These are phyloP conservation scores for Theonella swinhoei DNA, from an alignment of 37 sponge, comb jelly and placozoan species.

Conservation along the genomic window DNA sequence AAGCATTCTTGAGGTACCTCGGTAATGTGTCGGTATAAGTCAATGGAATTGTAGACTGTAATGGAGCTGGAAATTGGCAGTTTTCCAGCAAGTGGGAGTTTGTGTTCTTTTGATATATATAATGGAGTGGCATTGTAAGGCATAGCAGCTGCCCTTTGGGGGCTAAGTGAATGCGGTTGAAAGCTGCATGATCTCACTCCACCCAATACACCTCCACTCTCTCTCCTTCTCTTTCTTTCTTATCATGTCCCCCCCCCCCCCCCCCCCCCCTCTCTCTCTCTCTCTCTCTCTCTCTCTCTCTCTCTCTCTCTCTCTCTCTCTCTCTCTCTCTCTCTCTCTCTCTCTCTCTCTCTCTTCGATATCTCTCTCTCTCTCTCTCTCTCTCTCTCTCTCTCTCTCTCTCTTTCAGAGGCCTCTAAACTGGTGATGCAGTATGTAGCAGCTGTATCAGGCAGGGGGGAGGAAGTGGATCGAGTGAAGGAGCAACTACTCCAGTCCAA, in stretches of 20 bases:
- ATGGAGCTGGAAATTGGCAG: no score
- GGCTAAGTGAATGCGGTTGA: no score
- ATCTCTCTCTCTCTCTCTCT: conserved; percentile 12
- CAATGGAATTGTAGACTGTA: no score
- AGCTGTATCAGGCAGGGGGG: conserved; percentile 71
- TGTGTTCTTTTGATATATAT: no score
- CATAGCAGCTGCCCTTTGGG: no score
- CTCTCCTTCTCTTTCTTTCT: neutral
- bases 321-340: conserved; percentile 20
- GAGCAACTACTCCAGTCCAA: conserved; percentile 86
- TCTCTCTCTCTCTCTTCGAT: neutral
- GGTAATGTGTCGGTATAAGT: no score
- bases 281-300: conserved; percentile 32
- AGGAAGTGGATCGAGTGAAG: conserved; percentile 84
- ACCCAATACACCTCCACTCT: neutral
- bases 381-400: neutral
- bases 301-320: conserved; percentile 27
- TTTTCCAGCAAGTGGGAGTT: no score
- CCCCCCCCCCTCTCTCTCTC: conserved; percentile 21
- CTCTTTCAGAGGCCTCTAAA: conserved; percentile 79
- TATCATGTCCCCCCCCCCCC: neutral
- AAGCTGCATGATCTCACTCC: no score
- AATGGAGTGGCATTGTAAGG: no score
- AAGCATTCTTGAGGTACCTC: no score
- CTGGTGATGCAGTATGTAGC: conserved; percentile 91